Percentiles rank a stretch among this genome's conserved stretches.
Conservation (phyloP, 2,888 invertebrate genomes). For the Drosophila fungiperda region DNA sequence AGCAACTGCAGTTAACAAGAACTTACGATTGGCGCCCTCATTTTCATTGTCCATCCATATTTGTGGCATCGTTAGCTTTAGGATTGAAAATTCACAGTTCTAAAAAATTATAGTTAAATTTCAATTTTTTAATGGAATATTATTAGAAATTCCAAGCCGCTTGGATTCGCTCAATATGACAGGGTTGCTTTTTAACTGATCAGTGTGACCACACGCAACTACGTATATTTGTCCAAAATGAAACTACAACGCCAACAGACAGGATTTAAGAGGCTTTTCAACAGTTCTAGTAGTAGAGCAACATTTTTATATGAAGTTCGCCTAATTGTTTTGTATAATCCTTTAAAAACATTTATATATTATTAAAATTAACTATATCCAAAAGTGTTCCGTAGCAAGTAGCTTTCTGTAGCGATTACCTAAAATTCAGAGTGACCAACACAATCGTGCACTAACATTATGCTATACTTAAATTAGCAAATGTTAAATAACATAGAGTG, state of each 20-base stretch:
- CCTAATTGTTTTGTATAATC: background rate
- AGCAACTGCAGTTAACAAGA: no score
- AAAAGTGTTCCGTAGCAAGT: background rate
- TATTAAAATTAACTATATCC: background rate
- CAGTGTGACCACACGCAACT: slow-evolving; percentile 21
- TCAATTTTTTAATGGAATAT: background rate
- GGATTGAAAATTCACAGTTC: background rate
- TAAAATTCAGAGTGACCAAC: background rate
- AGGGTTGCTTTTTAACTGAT: slow-evolving; percentile 2
- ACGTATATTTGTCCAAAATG: background rate
- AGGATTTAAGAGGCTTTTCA: background rate
- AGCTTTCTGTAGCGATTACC: slow-evolving; percentile 1
- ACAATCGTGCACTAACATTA: background rate
- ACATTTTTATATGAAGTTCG: background rate
- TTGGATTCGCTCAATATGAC: background rate
- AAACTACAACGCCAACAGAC: background rate
- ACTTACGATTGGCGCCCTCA: slow-evolving; percentile 35
- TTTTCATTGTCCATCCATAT: slow-evolving; percentile 54
- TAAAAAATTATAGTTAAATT: background rate
- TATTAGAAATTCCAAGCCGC: slow-evolving; percentile 18
- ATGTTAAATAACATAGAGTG: slow-evolving; percentile 35
- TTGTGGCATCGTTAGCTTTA: slow-evolving; percentile 29
- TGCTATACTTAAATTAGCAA: slow-evolving; percentile 23
- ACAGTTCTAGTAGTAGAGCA: background rate
- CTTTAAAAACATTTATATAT: background rate